Conservation (phyloP, 2,888 invertebrate species). For the Apotomis capreana region DNA sequence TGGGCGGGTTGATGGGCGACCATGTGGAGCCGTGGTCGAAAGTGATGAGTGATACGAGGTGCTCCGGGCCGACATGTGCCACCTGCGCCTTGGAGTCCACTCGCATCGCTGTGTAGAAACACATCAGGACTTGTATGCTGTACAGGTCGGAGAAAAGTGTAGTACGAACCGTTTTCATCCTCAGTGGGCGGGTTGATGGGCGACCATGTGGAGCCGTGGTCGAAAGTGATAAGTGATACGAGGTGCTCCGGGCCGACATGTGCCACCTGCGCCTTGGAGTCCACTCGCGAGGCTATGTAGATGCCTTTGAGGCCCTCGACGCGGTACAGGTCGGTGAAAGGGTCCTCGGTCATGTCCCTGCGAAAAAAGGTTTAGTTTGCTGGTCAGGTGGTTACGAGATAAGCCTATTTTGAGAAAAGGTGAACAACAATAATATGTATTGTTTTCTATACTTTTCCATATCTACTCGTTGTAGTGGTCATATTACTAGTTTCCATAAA, state of each 20-base stretch:
- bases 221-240: constrained; percentile 91
- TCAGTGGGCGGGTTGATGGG: constrained; percentile 87
- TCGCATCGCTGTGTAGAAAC: constrained; percentile 95
- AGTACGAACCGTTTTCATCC: constrained; percentile 82
- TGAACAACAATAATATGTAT: not conserved
- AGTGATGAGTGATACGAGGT: constrained; percentile 90
- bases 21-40: constrained; percentile 95
- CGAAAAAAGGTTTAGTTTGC: not conserved
- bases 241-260: constrained; percentile 89
- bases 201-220: constrained; percentile 94
- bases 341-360: constrained; percentile 90
- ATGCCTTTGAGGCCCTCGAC: constrained; percentile 94
- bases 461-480: no score
- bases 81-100: constrained; percentile 83
- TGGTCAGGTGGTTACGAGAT: not conserved
- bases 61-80: constrained; percentile 86
- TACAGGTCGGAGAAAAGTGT: no score
- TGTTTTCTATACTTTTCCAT: no score
- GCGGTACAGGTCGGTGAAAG: constrained; percentile 94
- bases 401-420: no score
- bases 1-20: constrained; percentile 89
- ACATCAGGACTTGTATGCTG: no score
- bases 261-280: constrained; percentile 77
- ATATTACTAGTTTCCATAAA: no score
- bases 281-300: constrained; percentile 93